Conservation (phyloP, 2,888 invertebrate species). For the Acanthosepion lycidas region DNA sequence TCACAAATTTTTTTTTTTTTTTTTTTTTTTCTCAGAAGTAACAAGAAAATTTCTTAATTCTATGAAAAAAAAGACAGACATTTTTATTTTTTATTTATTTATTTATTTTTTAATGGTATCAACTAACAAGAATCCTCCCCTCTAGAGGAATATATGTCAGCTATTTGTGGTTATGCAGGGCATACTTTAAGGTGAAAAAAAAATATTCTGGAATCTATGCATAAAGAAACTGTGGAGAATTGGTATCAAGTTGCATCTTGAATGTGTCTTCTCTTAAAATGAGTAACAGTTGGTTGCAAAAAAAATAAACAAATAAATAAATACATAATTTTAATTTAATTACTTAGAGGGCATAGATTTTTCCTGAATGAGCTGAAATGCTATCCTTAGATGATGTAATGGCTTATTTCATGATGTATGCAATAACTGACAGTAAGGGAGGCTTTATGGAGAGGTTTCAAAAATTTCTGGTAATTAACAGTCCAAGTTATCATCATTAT, state of each 20-base stretch:
- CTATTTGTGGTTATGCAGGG: not conserved
- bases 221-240: not conserved
- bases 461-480: no score
- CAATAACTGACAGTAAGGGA: no score
- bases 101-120: not conserved
- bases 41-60: not conserved
- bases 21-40: not conserved
- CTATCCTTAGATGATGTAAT: no score
- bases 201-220: not conserved
- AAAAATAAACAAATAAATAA: not conserved
- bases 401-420: no score
- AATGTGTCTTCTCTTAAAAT: not conserved
- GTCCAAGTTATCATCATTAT: no score
- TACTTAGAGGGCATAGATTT: no score
- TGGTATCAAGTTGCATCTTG: slow-evolving; percentile 17
- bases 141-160: not conserved
- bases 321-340: no score
- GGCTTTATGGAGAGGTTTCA: no score
- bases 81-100: no score
- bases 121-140: not conserved
- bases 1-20: not conserved
- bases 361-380: no score
- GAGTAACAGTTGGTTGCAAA: not conserved
- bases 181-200: not conserved
- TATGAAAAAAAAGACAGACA: not conserved